phyloP scores from a whole-genome alignment of 2,113 vertebrate genomes.

The Microtus oregoni region DNA sequence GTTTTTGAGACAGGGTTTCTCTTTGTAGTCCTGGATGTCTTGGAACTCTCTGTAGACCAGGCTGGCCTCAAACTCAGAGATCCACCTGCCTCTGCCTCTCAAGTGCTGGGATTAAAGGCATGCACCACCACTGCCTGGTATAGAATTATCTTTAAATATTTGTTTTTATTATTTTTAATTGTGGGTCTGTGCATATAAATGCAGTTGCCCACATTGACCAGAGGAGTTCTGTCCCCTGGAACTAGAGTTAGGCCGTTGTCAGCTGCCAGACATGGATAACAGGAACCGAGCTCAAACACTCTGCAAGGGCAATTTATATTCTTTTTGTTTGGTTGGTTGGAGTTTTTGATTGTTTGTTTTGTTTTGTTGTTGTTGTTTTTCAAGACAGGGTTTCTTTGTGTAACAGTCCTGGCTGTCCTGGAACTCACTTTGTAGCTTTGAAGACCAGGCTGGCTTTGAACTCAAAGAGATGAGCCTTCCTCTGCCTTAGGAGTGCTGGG shows the following conservation, averaged over 20 bases:
- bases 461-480: background rate
- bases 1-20: background rate
- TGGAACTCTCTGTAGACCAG: too few species aligned
- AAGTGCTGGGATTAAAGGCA: background rate
- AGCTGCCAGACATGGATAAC: background rate
- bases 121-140: background rate
- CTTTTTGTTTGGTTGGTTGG: too few species aligned
- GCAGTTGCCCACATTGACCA: background rate
- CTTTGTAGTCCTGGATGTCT: too few species aligned
- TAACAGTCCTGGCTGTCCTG: background rate
- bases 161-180: background rate
- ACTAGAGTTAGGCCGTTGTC: too few species aligned
- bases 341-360: too few species aligned
- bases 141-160: background rate
- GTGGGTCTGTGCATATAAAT: background rate
- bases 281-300: background rate
- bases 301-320: background rate
- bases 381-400: background rate
- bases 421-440: background rate
- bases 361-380: too few species aligned
- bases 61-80: too few species aligned
- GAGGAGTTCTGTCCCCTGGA: background rate
- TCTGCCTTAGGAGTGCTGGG: background rate
- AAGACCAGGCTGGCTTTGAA: background rate
- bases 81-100: background rate